Percentiles rank a stretch among this genome's conserved stretches.
Conservation (phyloP, 2,113 vertebrate genomes). For the Cyanoramphus novaezelandiae region DNA sequence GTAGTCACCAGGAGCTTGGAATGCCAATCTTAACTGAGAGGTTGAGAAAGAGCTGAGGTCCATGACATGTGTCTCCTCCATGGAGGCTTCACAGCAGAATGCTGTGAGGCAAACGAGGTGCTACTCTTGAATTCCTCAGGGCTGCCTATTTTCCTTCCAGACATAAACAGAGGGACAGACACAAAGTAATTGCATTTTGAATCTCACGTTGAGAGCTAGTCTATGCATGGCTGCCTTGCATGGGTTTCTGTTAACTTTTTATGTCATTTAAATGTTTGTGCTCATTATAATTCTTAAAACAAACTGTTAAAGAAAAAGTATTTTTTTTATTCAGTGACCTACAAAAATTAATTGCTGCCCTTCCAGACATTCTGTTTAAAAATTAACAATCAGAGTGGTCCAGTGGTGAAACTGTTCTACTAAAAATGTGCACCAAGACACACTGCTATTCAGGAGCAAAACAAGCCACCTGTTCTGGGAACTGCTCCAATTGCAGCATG, state of each 20-base stretch:
- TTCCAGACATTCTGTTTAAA: not conserved
- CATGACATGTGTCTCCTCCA: not conserved
- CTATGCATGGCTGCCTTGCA: not conserved
- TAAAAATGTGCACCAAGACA: not conserved
- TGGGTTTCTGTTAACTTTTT: not conserved
- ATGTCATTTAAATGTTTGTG: constrained; percentile 14
- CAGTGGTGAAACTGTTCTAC: not conserved
- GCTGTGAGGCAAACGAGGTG: not conserved
- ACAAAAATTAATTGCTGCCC: constrained; percentile 17
- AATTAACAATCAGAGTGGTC: not conserved
- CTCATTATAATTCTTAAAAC: not conserved
- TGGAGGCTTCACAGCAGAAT: not conserved
- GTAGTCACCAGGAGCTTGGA: not conserved
- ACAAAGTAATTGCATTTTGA: not conserved
- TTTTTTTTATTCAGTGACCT: not conserved
- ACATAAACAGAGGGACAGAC: not conserved
- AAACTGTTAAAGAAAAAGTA: not conserved
- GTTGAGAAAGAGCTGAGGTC: not conserved
- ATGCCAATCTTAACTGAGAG: not conserved
- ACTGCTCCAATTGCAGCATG: no score
- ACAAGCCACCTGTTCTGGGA: not conserved
- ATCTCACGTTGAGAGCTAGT: not conserved
- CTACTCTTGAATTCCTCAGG: not conserved
- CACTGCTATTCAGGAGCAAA: not conserved
- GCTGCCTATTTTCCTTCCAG: not conserved